Base-by-base conservation (phyloP, 2,113 vertebrate species). In the Anguilla rostrata region DNA sequence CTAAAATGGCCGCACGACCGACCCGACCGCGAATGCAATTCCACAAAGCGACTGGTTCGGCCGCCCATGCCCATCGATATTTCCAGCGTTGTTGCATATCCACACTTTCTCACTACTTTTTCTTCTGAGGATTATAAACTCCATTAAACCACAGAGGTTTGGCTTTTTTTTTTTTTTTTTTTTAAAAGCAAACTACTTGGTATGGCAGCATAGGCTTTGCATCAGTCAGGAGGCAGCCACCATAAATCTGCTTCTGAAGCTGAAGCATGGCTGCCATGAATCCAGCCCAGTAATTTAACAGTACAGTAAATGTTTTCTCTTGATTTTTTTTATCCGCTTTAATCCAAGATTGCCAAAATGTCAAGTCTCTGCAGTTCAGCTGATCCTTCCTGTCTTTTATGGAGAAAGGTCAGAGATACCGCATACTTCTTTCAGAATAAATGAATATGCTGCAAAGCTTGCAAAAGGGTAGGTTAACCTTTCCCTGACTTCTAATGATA, bases 331-430 rank as follows among this genome's bases (percentile, higher is more conserved):
- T 94, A 96, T 95, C 94, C 93, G 87, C 90, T 90, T 91, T 91
- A 88, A 92, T 92, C 90, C 90, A 92, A 94, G 93, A 94, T 93
- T 93, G 92, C 88, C 86, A 92, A 96, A 96, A 96, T 96, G 95
- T 96, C 95, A 96, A 94, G 92, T 91, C 81, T 91, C 93, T 94
- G 89, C 92, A 94, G 92, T 94, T 91, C 90, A 94, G 93, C 93
- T 93, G 93, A 93, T 92, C 91, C 89, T 82, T 85, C 86, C 89
- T 94, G 93, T 89, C 89, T 92, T 91, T 94, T 92, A 87, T 92
- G 87, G 91, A 92, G 88, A 95, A 96, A 96, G 95, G 95, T 95
- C 95, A 96, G 83, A 90, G 86, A 89, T 93, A 94, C 93, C 91
- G 91, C 91, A 90, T 90, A 91, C 90, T 92, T 92, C 91, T 92